These are phyloP conservation scores for Epizoanthus stellaris DNA, from an alignment of 92 coral and sea anemone genomes.

Conservation along the genomic window DNA sequence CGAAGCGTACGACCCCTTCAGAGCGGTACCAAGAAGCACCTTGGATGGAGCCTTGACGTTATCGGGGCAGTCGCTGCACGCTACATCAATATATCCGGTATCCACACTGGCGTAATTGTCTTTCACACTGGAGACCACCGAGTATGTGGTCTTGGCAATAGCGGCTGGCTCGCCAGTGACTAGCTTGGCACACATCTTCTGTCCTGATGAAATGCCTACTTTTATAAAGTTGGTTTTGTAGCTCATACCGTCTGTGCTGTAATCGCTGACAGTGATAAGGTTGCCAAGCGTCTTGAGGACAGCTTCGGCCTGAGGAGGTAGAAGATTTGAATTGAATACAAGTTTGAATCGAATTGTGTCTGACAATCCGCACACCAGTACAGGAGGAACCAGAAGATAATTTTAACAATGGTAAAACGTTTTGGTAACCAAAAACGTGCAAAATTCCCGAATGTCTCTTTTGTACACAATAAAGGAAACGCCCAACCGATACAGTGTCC, in stretches of 20 bases:
- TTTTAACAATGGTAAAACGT: too few species aligned
- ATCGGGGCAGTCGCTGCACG: slow-evolving; percentile 64
- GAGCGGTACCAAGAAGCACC: slow-evolving; percentile 63
- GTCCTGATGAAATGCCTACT: slow-evolving; percentile 59
- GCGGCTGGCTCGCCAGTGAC: slow-evolving; percentile 69
- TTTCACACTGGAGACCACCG: slow-evolving; percentile 68
- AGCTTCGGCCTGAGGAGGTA: slow-evolving; percentile 55
- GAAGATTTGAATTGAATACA: not conserved
- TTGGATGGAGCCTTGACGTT: slow-evolving; percentile 56
- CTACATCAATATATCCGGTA: slow-evolving; percentile 50
- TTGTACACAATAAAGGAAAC: too few species aligned
- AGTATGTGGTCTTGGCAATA: slow-evolving; percentile 62
- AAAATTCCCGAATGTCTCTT: too few species aligned
- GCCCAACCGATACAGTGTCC: too few species aligned
- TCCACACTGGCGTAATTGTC: slow-evolving; percentile 55
- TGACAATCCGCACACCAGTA: not conserved
- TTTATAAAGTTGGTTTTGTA: slow-evolving; percentile 55
- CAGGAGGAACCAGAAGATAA: not conserved
- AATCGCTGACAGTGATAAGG: slow-evolving; percentile 63
- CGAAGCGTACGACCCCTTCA: slow-evolving; percentile 55
- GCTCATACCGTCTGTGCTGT: slow-evolving; percentile 54
- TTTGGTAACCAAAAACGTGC: too few species aligned
- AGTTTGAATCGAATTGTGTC: not conserved
- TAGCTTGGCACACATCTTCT: slow-evolving; percentile 72
- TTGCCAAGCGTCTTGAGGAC: slow-evolving; percentile 52